A percentile compares a stretch with the other conserved stretches of the same genome.
These are phyloP conservation scores for Schizopygopsis pylzovi DNA, from an alignment of 2,797 vertebrate species.

Conservation along the genomic window DNA sequence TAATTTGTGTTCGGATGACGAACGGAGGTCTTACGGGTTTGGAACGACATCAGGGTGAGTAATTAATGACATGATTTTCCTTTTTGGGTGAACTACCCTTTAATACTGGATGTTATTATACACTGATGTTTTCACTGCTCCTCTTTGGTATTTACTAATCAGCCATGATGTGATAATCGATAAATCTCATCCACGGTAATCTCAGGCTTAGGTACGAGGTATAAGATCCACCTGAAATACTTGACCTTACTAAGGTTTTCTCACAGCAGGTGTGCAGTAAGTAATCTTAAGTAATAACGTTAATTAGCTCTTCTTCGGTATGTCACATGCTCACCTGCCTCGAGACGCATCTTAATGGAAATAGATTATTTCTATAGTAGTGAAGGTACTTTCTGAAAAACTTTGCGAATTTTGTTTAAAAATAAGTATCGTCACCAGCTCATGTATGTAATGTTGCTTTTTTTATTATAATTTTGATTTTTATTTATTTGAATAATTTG, in stretches of 20 bases:
- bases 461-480: too few relatives aligned
- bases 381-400: not conserved
- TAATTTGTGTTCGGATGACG: too few relatives aligned
- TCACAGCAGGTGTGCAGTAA: not conserved
- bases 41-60: too few relatives aligned
- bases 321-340: not conserved
- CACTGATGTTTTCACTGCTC: not conserved
- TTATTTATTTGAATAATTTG: too few relatives aligned
- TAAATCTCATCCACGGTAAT: not conserved
- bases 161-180: too few relatives aligned
- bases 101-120: not conserved
- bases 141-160: not conserved
- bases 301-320: not conserved
- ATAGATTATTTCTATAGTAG: not conserved
- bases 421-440: not conserved
- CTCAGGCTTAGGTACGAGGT: not conserved
- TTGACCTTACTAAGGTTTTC: not conserved
- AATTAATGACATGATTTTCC: too few relatives aligned
- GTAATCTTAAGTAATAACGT: not conserved
- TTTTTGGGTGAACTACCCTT: not conserved
- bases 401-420: not conserved
- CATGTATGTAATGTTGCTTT: not conserved
- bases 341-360: not conserved
- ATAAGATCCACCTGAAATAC: not conserved
- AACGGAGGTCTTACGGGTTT: too few relatives aligned